Conservation (phyloP, 2,888 invertebrate species). For the Cataglyphis cursor region DNA sequence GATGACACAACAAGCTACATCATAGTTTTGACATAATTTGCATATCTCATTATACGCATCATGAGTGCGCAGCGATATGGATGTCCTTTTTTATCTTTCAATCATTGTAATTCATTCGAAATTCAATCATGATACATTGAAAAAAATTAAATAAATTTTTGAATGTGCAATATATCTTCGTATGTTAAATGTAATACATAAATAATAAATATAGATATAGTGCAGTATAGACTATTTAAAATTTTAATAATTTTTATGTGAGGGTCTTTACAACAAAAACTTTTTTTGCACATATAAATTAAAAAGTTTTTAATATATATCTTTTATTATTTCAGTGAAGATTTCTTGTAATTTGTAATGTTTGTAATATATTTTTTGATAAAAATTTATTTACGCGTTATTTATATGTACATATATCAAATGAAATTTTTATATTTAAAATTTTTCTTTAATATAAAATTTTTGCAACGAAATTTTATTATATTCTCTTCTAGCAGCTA, state of each 20-base stretch:
- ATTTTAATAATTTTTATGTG: neutral
- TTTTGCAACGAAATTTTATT: no score
- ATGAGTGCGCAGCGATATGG: slow-evolving; percentile 11
- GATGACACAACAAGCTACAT: neutral
- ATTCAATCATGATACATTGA: neutral
- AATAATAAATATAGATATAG: neutral
- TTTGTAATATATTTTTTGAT: neutral
- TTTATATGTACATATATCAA: neutral
- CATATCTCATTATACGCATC: slow-evolving; percentile 52
- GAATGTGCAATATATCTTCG: neutral
- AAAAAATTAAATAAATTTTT: slow-evolving; percentile 28
- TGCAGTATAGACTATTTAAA: neutral
- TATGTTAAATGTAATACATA: neutral
- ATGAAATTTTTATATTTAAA: neutral
- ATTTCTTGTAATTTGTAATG: neutral
- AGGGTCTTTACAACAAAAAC: neutral
- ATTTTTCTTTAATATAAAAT: neutral
- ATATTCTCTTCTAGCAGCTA: no score
- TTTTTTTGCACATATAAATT: neutral
- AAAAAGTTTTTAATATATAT: neutral
- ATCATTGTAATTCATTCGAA: neutral
- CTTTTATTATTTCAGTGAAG: neutral
- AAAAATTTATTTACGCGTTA: neutral
- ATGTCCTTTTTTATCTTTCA: slow-evolving; percentile 11
- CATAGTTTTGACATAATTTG: slow-evolving; percentile 60